Evolutionary conservation across 1,140 invertebrate species (phyloP), one percentile per base, ranked within the genome.

Genomic region (Drosophila auraria): DNA sequence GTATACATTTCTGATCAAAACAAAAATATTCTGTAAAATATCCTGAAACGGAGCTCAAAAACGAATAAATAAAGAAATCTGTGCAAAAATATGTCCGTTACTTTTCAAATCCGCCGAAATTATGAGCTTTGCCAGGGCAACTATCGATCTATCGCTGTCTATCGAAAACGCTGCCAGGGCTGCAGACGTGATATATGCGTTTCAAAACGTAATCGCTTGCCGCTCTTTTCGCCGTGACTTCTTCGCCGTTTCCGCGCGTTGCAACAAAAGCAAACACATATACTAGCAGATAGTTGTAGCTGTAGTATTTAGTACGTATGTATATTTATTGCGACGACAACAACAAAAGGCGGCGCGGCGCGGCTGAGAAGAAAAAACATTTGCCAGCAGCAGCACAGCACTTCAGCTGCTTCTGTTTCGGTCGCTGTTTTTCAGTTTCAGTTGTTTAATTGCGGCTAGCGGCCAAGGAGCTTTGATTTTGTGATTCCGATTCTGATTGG

Each of bases 381-480:
- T 56, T 64, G 59, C 59, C 65, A 68, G 65, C 33, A 36, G 33
- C 33, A 36, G 9, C 33, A 36, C 11, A 36, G 33, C 65, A 50
- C 44, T 50, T 68, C 30, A 38, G 40, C 57, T 27, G 58, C 58
- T 60, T 27, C 58, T 60, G 50, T 23, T 70, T 56, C 64, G 33
- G 38, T 69, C 23, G 51, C 40, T 27, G 50, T 71, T 71, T 71
- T 71, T 44, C 69, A 36, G 38, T 50, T 69, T 51, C 57, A 75
- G 72, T 75, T 63, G 58, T 45, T 71, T 58, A 71, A 72, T 72
- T 72, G 65, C 42, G 51, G 51, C 51, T 36, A 71, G 51, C 66
- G 51, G 65, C 69, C 69, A 71, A 69, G 47, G 47, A 75, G 70
- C 58, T 74, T 61, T 62, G 58, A 54, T 63, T 75, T 75, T 75